Base-by-base conservation (phyloP, 1,140 invertebrate species). In the Lerema accius region DNA sequence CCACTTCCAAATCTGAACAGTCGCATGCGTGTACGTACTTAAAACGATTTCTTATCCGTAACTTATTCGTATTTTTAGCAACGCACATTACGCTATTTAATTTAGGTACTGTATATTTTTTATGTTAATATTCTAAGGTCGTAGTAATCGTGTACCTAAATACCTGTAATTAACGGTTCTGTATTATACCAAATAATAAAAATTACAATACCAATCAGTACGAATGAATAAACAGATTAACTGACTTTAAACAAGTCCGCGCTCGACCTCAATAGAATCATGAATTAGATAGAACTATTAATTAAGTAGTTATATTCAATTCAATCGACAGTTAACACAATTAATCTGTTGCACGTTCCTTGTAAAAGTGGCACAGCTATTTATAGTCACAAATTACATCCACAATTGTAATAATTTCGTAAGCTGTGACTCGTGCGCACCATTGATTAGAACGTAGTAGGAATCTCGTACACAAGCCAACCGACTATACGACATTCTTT, bases 301-400 rank as follows among this genome's bases (percentile, higher is more conserved):
- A 14, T 51, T 51, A 19, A 51, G 15, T 19, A 51, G 48, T 9
- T 10, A 50, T 50, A 35, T 51, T 51, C 49, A 37, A 37, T 39
- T 51, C 15, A 39, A 37, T 51, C 32, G 49, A 51, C 17, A 51
- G 13, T 37, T 51, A 37, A 51, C 15, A 51, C 26, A 51, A 39
- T 51, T 51, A 51, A 51, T 39, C 35, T 53, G 35, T 40, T 53
- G 10, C 49, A 53, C 35, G 49, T 40, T 39, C 17, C 35, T 53
- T 32, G 35, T 23, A 23, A 17, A 53, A 53, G 15, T 53, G 16
- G 49, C 16, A 39, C 49, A 40, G 15, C 16, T 53, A 53, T 19
- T 53, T 23, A 40, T 53, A 53, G 32, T 23, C 16, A 39, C 32
- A 37, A 35, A 53, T 53, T 53, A 53, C 49, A 16, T 53, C 49